A percentile compares a stretch with the other conserved stretches of the same genome.
These are phyloP conservation scores for Chrysocyon brachyurus DNA, from an alignment of 2,797 vertebrate species.

Conservation along the genomic window DNA sequence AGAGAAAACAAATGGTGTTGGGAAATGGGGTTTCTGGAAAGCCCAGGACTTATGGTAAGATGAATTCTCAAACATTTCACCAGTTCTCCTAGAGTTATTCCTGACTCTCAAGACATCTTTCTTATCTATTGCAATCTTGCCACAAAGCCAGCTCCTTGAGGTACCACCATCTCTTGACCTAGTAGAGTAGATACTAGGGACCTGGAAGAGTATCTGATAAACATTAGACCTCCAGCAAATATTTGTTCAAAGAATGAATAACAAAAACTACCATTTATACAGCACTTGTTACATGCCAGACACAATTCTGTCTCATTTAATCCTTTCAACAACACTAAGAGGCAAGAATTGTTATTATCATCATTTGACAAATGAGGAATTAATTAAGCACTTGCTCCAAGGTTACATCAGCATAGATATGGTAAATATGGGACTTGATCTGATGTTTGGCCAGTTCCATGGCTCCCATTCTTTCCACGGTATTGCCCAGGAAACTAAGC, in stretches of 20 bases:
- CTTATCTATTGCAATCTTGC: background rate
- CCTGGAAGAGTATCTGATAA: constrained; percentile 32
- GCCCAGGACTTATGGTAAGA: background rate
- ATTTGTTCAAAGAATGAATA: constrained; percentile 46
- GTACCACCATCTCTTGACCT: background rate
- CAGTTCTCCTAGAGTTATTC: background rate
- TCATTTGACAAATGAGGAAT: constrained; percentile 49
- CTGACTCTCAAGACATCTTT: background rate
- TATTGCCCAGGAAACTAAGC: background rate
- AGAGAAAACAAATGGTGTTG: background rate
- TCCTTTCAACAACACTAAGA: background rate
- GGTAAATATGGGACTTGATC: background rate
- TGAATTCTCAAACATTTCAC: background rate
- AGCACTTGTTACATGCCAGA: background rate
- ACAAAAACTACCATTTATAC: constrained; percentile 25
- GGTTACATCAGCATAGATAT: background rate
- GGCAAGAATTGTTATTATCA: background rate
- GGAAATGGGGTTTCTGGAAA: background rate
- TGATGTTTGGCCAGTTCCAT: background rate
- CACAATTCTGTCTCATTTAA: background rate
- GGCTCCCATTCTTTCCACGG: background rate
- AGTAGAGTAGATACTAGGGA: background rate
- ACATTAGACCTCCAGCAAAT: constrained; percentile 43
- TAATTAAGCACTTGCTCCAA: constrained; percentile 3
- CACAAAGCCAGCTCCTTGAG: constrained; percentile 36